Evolutionary conservation across 2,797 vertebrate species (phyloP), one percentile per base, ranked within the genome.

Genomic region (Adrianichthys oophorus): DNA sequence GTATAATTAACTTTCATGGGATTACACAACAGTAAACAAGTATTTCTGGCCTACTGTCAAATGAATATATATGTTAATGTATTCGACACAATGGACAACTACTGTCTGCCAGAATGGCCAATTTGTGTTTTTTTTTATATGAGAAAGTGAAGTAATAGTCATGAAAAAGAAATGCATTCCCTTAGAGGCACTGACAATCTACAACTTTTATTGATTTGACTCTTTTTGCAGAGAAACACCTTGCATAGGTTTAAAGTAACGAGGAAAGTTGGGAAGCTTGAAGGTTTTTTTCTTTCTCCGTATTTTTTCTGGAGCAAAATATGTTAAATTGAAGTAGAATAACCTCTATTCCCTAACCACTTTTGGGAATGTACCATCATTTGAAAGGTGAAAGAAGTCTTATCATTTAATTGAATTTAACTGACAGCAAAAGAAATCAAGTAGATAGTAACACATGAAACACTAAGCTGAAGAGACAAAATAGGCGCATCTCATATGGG

Each of bases 361-460:
- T 41, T 63, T 78, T 78, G 74, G 64, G 78, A 78, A 58, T 32
- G 54, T 48, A 63, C 55, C 53, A 76, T 74, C 61, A 70, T 79
- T 83, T 84, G 67, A 85, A 84, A 69, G 52, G 62, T 65, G 59
- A 74, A 59, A 65, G 75, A 64, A 48, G 16, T 68, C 85, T 89
- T 90, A 91, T 91, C 88, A 91, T 87, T 90, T 91, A 90, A 91
- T 88, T 90, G 88, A 84, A 60, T 29, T 21, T 16, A 59, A 40
- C 15, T 14, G 82, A 79, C 78, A 78, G 79, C 49, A 66, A 64
- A 62, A 59, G 76, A 86, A 89, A 82, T 88, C 71, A 65, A 26
- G 59, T 48, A 79, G 85, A 90, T 82, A 41, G 70, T 44, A 45
- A 44, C 66, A 77, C 71, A 63, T 74, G 70, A 48, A 62, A 41